Conservation (phyloP, 2,797 vertebrate genomes). For the Selene dorsalis region DNA sequence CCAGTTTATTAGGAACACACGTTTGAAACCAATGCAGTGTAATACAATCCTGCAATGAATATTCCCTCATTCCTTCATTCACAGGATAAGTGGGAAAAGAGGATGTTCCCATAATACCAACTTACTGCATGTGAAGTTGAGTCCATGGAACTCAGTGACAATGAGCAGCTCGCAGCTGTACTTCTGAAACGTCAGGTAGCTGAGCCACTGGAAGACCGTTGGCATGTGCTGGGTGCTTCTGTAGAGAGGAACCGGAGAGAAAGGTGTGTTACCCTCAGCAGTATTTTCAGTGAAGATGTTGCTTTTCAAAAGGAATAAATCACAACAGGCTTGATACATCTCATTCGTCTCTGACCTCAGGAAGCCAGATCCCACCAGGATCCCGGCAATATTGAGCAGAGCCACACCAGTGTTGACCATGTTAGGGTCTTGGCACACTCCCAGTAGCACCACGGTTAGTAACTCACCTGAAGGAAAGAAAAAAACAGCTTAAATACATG, state of each 20-base stretch:
- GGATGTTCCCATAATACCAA: slow-evolving; percentile 37
- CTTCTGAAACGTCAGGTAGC: slow-evolving; percentile 96
- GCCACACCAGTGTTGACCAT: slow-evolving; percentile 91
- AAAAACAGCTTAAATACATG: background rate
- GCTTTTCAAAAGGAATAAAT: background rate
- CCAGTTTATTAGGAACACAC: no score
- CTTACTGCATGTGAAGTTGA: slow-evolving; percentile 95
- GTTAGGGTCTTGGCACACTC: slow-evolving; percentile 91
- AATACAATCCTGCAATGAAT: background rate
- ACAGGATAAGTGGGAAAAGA: background rate
- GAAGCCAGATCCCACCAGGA: slow-evolving; percentile 92
- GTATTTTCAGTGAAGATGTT: background rate
- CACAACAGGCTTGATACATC: background rate
- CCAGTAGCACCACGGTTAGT: slow-evolving; percentile 90
- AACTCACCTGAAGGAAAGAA: slow-evolving; percentile 83
- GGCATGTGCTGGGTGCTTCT: slow-evolving; percentile 93
- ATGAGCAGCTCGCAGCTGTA: slow-evolving; percentile 94
- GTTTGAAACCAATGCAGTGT: background rate
- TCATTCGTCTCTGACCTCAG: slow-evolving; percentile 84
- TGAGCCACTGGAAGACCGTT: slow-evolving; percentile 88
- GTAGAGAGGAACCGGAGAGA: slow-evolving; percentile 28
- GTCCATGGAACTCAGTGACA: slow-evolving; percentile 93
- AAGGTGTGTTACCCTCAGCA: background rate
- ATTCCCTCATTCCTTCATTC: background rate
- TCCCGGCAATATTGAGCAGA: slow-evolving; percentile 91